Percentiles rank a stretch among this genome's conserved stretches.
Evolutionary conservation across 2,888 invertebrate genomes (phyloP).

Genomic region (Catocala fraxini): DNA sequence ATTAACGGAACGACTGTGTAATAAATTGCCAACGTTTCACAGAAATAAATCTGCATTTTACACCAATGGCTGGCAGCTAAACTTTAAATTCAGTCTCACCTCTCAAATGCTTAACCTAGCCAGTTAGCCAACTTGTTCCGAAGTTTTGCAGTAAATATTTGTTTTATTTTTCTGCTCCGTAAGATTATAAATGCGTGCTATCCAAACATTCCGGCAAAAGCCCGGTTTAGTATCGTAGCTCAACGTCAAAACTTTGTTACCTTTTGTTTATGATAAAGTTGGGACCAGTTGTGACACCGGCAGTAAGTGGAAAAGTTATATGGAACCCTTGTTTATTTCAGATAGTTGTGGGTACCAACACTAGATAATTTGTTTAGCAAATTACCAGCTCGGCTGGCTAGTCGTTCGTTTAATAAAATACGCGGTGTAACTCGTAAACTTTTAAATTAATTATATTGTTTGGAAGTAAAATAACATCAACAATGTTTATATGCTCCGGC

Average conservation of each 20-base stretch:
- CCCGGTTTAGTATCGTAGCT: slow-evolving; percentile 51
- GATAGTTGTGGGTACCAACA: slow-evolving; percentile 49
- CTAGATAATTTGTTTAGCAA: slow-evolving; percentile 57
- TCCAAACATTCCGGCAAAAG: slow-evolving; percentile 55
- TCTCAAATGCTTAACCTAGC: slow-evolving; percentile 13
- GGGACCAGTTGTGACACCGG: slow-evolving; percentile 61
- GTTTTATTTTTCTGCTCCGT: slow-evolving; percentile 39
- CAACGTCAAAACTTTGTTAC: slow-evolving; percentile 64
- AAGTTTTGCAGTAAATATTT: slow-evolving; percentile 36
- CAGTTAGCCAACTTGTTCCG: slow-evolving; percentile 16
- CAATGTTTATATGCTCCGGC: slow-evolving; percentile 24
- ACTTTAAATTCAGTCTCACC: slow-evolving; percentile 6
- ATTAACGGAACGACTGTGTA: neutral
- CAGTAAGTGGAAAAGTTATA: slow-evolving; percentile 70
- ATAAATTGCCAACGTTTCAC: neutral
- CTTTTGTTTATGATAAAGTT: slow-evolving; percentile 72
- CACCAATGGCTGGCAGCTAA: neutral
- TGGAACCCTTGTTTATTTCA: slow-evolving; percentile 59
- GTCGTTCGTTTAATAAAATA: slow-evolving; percentile 45
- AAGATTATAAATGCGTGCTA: slow-evolving; percentile 54
- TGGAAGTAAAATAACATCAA: slow-evolving; percentile 37
- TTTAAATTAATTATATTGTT: slow-evolving; percentile 44
- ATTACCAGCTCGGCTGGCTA: slow-evolving; percentile 40
- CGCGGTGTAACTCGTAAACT: slow-evolving; percentile 29
- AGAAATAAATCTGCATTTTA: slow-evolving; percentile 8